Conservation (phyloP, 2,888 invertebrate species). For the Tipula vernalis region DNA sequence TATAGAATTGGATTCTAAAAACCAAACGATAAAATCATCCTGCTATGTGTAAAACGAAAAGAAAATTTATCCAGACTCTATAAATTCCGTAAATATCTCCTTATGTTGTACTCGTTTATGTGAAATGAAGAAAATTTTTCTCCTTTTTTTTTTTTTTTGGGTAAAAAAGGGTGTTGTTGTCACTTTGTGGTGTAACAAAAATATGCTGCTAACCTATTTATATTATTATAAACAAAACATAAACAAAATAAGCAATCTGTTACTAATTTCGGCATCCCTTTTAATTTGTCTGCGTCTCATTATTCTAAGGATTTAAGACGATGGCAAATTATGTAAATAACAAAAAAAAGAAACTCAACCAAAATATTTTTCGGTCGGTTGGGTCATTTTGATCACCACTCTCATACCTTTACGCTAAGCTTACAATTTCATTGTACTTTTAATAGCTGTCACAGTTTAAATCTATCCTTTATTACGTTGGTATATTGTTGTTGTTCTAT, state of each 20-base stretch:
- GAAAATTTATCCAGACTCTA: neutral
- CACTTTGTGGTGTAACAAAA: neutral
- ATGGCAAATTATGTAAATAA: neutral
- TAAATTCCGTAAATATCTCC: neutral
- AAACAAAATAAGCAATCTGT: neutral
- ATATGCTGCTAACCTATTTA: neutral
- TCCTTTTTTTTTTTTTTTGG: neutral
- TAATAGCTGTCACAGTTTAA: neutral
- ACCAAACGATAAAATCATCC: no score
- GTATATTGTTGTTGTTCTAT: neutral
- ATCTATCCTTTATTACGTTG: neutral
- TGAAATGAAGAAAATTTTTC: neutral
- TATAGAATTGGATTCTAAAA: no score
- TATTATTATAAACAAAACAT: neutral
- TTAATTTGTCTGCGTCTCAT: neutral
- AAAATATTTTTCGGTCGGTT: neutral
- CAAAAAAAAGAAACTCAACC: neutral
- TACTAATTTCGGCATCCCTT: neutral
- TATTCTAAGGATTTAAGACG: neutral
- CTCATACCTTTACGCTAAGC: neutral
- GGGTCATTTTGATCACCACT: neutral
- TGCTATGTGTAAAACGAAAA: no score
- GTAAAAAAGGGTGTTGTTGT: neutral
- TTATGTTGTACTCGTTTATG: neutral
- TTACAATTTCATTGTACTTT: neutral